Evolutionary conservation across 2,113 vertebrate genomes (phyloP), one percentile per base, ranked within the genome.

Genomic region (Todiramphus chloris): DNA sequence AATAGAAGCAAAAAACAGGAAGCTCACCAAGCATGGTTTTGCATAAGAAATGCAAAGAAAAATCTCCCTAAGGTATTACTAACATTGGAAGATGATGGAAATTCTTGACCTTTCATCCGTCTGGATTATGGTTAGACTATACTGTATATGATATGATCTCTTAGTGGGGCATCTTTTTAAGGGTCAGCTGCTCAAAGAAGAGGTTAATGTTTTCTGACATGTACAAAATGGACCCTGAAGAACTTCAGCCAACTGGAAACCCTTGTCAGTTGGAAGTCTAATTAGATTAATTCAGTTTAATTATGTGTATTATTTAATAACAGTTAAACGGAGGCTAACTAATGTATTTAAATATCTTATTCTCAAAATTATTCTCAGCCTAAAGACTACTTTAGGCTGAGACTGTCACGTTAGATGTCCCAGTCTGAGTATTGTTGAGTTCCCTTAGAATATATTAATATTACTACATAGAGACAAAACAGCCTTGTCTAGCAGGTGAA

Each of bases 201-300:
- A 90, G 72, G 79, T 90, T 96, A 95, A 93, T 93, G 35, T 83
- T 81, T 90, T 60, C 56, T 92, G 88, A 51, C 68, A 53, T 59
- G 33, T 68, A 60, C 72, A 90, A 96, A 96, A 92, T 44, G 60
- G 87, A 48, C 35, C 63, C 72, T 92, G 64, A 59, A 93, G 93
- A 92, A 92, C 68, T 73, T 95, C 88, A 97, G 51, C 66, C 83
- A 83, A 56, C 79, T 94, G 93, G 85, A 97, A 97, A 90, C 35
- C 4, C 33, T 81, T 83, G 56, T 92, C 92, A 83, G 39, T 41
- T 96, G 76, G 90, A 95, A 89, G 76, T 72, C 76, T 96, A 94
- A 95, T 96, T 92, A 86, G 69, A 89, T 94, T 96, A 94, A 90
- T 95, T 93, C 5, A 89, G 46, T 24, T 88, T 96, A 92, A 95